A percentile compares a stretch with the other conserved stretches of the same genome.
Evolutionary conservation across 2,888 invertebrate species (phyloP).

Genomic region (Drosophila anceps): DNA sequence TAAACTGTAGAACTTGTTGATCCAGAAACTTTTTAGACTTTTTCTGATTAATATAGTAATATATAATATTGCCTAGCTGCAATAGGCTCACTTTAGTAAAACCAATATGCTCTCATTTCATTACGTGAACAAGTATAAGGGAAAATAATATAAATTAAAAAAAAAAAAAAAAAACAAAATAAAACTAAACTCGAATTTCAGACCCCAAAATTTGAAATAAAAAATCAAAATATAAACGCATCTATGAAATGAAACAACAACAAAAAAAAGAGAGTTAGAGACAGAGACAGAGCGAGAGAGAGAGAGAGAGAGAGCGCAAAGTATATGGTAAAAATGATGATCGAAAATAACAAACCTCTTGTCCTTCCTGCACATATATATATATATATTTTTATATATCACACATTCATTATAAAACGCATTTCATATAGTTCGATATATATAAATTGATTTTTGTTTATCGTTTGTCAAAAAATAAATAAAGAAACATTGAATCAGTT

Average conservation of each 20-base stretch:
- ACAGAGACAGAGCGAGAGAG: constrained; percentile 17
- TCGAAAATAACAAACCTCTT: constrained; percentile 87
- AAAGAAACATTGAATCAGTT: constrained; percentile 73
- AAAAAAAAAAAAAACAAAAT: too few relatives aligned
- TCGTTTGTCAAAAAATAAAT: constrained; percentile 51
- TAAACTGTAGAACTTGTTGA: not conserved
- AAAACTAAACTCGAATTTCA: not conserved
- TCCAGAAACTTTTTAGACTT: not conserved
- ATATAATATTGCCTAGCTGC: too few relatives aligned
- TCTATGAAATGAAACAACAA: not conserved
- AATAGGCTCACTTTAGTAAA: too few relatives aligned
- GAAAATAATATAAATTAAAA: not conserved
- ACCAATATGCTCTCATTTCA: not conserved
- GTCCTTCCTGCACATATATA: constrained; percentile 86
- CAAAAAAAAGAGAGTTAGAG: not conserved
- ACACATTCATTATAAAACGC: constrained; percentile 38
- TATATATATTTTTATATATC: constrained; percentile 20
- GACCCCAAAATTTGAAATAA: not conserved
- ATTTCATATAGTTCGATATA: constrained; percentile 19
- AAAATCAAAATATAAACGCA: constrained; percentile 12
- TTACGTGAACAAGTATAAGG: not conserved
- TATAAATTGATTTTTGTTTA: constrained; percentile 25
- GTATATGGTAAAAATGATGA: constrained; percentile 66
- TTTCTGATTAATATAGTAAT: too few relatives aligned
- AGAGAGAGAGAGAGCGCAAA: constrained; percentile 46